Percentiles rank a stretch among this genome's conserved stretches.
These are phyloP conservation scores for Gymnosoma rotundatum DNA, from an alignment of 2,888 invertebrate species.

Conservation along the genomic window DNA sequence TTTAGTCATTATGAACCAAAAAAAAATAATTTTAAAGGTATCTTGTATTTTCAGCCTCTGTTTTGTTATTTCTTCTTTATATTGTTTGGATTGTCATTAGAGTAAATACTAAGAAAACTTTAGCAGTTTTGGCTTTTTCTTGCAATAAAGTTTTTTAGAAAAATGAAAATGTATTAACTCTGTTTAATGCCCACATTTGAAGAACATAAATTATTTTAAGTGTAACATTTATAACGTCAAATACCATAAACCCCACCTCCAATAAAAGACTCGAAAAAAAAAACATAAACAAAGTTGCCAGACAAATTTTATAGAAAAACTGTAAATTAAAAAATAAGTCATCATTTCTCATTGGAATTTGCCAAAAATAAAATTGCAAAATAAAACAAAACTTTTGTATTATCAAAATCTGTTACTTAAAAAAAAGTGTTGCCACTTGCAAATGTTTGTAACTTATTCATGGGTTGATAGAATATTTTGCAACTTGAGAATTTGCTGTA, in stretches of 20 bases:
- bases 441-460: too few species aligned
- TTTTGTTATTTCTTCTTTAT: neutral
- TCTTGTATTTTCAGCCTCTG: too few species aligned
- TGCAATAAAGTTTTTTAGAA: neutral
- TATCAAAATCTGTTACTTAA: too few species aligned
- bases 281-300: neutral
- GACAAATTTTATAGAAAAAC: too few species aligned
- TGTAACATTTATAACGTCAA: constrained; percentile 30
- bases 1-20: too few species aligned
- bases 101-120: constrained; percentile 21
- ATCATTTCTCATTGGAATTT: too few species aligned
- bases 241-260: neutral
- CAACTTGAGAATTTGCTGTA: too few species aligned
- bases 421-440: neutral
- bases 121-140: neutral
- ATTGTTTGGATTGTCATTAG: constrained; percentile 22
- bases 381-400: too few species aligned
- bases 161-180: neutral
- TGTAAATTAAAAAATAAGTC: too few species aligned
- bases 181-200: constrained; percentile 33
- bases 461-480: too few species aligned
- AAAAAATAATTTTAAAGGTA: too few species aligned
- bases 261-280: neutral
- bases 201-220: constrained; percentile 58
- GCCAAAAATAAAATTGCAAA: too few species aligned